phyloP scores from a whole-genome alignment of 2,888 invertebrate species.

The Yponomeuta cagnagella region DNA sequence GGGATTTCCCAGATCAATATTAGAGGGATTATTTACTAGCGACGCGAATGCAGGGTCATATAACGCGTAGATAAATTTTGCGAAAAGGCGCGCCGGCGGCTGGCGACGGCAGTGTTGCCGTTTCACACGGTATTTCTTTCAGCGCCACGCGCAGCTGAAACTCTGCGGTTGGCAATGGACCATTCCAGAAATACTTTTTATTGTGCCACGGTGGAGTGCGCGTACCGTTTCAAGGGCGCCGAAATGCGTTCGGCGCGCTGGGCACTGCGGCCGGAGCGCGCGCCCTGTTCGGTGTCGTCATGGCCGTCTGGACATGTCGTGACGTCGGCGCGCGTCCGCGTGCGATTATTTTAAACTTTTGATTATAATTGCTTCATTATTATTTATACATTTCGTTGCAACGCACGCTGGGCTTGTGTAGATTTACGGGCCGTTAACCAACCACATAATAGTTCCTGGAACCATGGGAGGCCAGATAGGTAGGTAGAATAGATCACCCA shows the following conservation, averaged over 20 bases:
- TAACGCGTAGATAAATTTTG: slow-evolving; percentile 41
- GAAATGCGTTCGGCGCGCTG: not conserved
- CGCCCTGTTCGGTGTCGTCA: not conserved
- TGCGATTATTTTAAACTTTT: not conserved
- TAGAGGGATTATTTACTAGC: slow-evolving; percentile 37
- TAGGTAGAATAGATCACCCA: not conserved
- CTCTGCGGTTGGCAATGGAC: slow-evolving; percentile 66
- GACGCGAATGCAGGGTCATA: slow-evolving; percentile 30
- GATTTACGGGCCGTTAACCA: not conserved
- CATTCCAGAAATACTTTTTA: slow-evolving; percentile 68
- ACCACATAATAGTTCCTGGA: slow-evolving; percentile 7
- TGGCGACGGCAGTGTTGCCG: slow-evolving; percentile 32
- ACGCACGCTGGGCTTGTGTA: not conserved
- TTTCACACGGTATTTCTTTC: slow-evolving; percentile 55
- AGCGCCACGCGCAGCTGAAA: slow-evolving; percentile 45
- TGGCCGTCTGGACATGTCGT: not conserved
- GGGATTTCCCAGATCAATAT: not conserved
- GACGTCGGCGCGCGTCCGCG: not conserved
- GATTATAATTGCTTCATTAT: slow-evolving; percentile 4
- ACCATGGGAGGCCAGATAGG: not conserved
- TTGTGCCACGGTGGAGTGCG: slow-evolving; percentile 35
- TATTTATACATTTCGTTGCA: slow-evolving; percentile 1
- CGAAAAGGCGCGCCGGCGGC: slow-evolving; percentile 23
- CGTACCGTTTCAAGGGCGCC: slow-evolving; percentile 59
- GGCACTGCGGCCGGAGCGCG: not conserved